phyloP scores from a whole-genome alignment of 2,888 invertebrate genomes.

The Ormyrus labotus region DNA sequence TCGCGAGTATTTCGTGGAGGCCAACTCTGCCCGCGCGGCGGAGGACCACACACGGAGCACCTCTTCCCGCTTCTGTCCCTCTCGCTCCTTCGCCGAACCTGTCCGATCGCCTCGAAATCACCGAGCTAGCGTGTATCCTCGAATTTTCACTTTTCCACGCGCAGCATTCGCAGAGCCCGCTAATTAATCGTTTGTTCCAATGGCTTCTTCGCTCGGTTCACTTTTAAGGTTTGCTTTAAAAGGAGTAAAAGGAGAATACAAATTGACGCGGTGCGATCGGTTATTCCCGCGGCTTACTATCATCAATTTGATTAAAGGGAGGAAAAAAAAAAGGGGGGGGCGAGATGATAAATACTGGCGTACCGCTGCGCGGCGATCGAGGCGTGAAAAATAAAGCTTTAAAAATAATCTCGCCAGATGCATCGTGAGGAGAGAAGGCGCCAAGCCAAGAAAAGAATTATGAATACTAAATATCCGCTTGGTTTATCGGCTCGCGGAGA shows the following conservation, averaged over 20 bases:
- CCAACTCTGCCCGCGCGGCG: too few relatives aligned
- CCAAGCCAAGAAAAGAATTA: constrained; percentile 61
- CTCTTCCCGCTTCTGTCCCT: background rate
- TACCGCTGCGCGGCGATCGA: too few relatives aligned
- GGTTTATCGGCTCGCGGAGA: constrained; percentile 66
- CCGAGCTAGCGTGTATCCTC: background rate
- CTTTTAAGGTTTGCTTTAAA: too few relatives aligned
- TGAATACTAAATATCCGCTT: constrained; percentile 70
- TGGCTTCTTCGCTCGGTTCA: too few relatives aligned
- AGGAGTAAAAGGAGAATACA: too few relatives aligned
- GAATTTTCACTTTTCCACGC: too few relatives aligned
- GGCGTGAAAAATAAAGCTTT: constrained; percentile 42
- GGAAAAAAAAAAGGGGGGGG: constrained; percentile 47
- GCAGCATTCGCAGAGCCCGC: too few relatives aligned
- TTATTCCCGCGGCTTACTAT: too few relatives aligned
- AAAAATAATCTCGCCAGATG: background rate
- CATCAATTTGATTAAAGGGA: too few relatives aligned
- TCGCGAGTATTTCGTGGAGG: constrained; percentile 20
- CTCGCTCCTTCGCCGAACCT: constrained; percentile 17
- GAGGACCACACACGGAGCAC: background rate
- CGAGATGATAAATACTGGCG: constrained; percentile 12
- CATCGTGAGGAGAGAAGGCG: background rate
- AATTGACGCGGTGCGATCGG: too few relatives aligned
- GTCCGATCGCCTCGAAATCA: constrained; percentile 20
- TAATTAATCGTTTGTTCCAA: too few relatives aligned